Evolutionary conservation across 2,113 vertebrate species (phyloP).

Genomic region (Scophthalmus maximus): DNA sequence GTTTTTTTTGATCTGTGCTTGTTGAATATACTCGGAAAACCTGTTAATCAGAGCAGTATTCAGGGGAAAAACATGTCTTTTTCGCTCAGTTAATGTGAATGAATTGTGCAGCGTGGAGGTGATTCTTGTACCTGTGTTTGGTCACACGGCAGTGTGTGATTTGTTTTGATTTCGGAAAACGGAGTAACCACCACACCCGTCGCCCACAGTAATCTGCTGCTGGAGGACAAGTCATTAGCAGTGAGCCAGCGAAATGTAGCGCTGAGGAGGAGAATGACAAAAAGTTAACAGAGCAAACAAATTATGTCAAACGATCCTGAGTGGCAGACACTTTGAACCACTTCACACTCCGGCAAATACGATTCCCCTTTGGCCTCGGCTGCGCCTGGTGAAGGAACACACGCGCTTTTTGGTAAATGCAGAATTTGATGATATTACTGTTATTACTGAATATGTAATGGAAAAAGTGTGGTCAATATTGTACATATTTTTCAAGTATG

Average conservation of each 20-base stretch:
- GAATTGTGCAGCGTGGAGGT: neutral
- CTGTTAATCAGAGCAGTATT: constrained; percentile 1
- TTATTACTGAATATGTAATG: neutral
- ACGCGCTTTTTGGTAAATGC: constrained; percentile 3
- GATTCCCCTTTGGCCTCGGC: neutral
- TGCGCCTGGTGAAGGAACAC: neutral
- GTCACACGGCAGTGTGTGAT: constrained; percentile 20
- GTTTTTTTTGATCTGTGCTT: constrained; percentile 16
- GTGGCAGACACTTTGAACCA: constrained; percentile 32
- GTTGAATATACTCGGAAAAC: neutral
- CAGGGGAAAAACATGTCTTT: neutral
- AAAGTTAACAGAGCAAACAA: constrained; percentile 73
- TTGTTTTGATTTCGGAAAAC: constrained; percentile 53
- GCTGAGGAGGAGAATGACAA: constrained; percentile 55
- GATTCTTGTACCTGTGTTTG: neutral
- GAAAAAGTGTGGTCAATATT: too few relatives aligned
- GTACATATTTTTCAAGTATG: neutral
- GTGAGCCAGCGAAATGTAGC: constrained; percentile 37
- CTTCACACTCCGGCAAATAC: constrained; percentile 28
- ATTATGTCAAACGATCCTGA: constrained; percentile 60
- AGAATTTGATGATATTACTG: neutral
- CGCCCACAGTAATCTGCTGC: constrained; percentile 49
- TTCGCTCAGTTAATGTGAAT: neutral
- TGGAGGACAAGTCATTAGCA: constrained; percentile 63
- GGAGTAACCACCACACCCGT: constrained; percentile 16